Evolutionary conservation across 2,797 vertebrate genomes (phyloP).

Genomic region (Anguilla marmorata): DNA sequence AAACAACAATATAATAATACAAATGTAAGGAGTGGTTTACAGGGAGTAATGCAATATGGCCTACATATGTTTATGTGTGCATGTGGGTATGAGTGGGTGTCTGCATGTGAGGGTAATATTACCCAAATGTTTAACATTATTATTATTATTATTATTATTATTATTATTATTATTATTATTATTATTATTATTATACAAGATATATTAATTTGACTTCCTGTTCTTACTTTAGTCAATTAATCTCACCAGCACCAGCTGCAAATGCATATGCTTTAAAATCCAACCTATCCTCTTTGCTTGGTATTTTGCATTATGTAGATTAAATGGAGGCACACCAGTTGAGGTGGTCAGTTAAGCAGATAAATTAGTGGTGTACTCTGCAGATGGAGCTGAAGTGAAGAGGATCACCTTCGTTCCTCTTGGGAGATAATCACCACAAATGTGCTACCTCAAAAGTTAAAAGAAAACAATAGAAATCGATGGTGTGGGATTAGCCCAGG

Average conservation of each 20-base stretch:
- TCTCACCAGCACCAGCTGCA: slow-evolving; percentile 17
- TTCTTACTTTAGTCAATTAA: slow-evolving; percentile 35
- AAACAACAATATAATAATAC: not conserved
- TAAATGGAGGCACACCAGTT: not conserved
- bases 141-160: not conserved
- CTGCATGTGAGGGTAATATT: not conserved
- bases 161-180: slow-evolving; percentile 11
- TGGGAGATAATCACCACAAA: slow-evolving; percentile 38
- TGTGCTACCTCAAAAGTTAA: slow-evolving; percentile 66
- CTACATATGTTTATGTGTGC: not conserved
- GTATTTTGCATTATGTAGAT: not conserved
- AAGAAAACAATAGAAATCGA: slow-evolving; percentile 65
- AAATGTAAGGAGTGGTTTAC: not conserved
- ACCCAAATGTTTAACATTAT: not conserved
- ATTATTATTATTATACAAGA: slow-evolving; percentile 22
- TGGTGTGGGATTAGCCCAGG: slow-evolving; percentile 43
- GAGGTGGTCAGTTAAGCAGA: slow-evolving; percentile 17
- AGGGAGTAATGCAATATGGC: not conserved
- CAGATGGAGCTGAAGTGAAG: slow-evolving; percentile 26
- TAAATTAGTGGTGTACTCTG: slow-evolving; percentile 2
- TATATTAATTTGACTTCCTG: not conserved
- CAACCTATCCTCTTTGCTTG: slow-evolving; percentile 1
- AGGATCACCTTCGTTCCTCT: slow-evolving; percentile 13
- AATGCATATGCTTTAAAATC: not conserved
- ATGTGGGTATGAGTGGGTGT: not conserved